Conservation (phyloP, 2,113 vertebrate genomes). For the Podilymbus podiceps region DNA sequence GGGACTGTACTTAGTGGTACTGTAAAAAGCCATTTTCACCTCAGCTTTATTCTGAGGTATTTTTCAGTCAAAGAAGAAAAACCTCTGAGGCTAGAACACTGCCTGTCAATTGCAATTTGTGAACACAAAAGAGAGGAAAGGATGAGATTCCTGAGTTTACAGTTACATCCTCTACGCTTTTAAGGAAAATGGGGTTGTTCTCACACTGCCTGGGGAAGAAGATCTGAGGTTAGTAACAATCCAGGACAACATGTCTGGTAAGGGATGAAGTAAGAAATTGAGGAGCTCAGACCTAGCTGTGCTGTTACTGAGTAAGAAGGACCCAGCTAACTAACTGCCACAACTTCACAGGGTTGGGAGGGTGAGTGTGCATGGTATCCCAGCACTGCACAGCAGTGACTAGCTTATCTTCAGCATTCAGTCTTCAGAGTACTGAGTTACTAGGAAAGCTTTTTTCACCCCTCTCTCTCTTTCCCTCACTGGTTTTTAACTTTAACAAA, state of each 20-base stretch:
- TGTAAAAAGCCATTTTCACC: neutral
- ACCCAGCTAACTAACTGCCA: neutral
- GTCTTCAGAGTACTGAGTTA: slow-evolving; percentile 32
- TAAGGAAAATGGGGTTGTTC: neutral
- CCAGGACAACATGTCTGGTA: neutral
- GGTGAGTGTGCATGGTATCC: neutral
- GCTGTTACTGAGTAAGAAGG: neutral
- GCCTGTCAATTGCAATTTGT: neutral
- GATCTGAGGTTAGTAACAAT: neutral
- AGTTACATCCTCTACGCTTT: fast-evolving
- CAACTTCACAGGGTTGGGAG: neutral
- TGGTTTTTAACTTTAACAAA: slow-evolving; percentile 23
- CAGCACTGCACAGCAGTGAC: neutral
- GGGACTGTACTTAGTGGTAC: fast-evolving
- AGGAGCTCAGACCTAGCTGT: neutral
- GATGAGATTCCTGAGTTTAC: neutral
- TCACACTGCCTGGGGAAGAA: neutral
- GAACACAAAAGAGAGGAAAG: neutral
- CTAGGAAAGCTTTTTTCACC: neutral
- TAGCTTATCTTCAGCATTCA: slow-evolving; percentile 34
- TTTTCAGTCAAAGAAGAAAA: neutral
- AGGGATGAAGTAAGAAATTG: neutral
- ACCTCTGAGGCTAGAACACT: neutral
- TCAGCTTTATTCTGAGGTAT: neutral
- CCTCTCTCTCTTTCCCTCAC: neutral